Conservation (phyloP, 2,797 vertebrate species). For the Eulemur mongoz region DNA sequence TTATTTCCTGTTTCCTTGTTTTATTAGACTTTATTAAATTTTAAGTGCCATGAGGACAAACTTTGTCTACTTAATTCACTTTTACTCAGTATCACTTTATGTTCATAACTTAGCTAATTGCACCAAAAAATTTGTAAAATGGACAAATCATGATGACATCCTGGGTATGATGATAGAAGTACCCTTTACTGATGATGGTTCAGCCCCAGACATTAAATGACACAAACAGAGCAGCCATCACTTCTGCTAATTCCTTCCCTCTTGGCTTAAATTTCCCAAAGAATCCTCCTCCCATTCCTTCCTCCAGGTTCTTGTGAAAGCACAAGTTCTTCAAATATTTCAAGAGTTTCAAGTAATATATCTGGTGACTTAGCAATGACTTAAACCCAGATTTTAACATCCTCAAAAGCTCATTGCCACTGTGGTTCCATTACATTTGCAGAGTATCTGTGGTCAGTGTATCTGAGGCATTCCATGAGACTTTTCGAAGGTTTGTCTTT, state of each 20-base stretch:
- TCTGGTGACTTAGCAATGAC: not conserved
- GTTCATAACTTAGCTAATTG: not conserved
- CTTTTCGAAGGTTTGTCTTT: not conserved
- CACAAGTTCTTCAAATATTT: not conserved
- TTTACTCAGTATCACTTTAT: not conserved
- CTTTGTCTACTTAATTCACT: not conserved
- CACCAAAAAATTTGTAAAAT: not conserved
- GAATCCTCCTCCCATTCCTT: not conserved
- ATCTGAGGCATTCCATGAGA: not conserved
- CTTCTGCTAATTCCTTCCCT: not conserved
- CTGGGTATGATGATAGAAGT: not conserved
- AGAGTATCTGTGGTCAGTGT: not conserved
- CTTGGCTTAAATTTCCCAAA: not conserved
- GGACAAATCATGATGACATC: not conserved
- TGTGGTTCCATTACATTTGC: not conserved
- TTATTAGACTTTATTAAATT: not conserved
- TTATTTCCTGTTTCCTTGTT: not conserved
- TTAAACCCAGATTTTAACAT: not conserved
- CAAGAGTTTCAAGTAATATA: not conserved
- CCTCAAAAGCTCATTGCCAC: not conserved
- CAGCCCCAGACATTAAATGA: not conserved
- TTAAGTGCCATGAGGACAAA: too few species aligned
- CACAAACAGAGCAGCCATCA: too few species aligned
- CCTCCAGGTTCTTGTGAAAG: not conserved
- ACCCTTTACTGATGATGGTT: not conserved